Base-by-base conservation (phyloP, 2,888 invertebrate species). In the Cephus nigrinus region DNA sequence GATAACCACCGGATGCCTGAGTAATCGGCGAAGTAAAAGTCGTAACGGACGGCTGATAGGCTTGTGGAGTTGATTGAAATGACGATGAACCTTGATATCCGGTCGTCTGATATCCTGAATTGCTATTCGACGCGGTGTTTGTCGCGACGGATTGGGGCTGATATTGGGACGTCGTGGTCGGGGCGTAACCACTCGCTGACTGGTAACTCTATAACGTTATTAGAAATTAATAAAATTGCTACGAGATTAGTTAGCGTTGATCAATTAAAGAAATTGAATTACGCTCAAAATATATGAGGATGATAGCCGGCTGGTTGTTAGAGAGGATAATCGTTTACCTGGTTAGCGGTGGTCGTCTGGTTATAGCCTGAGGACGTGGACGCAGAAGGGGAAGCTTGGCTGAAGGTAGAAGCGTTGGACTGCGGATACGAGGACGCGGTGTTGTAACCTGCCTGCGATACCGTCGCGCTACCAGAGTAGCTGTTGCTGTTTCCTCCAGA, bases 401-500 rank as follows among this genome's bases (percentile, higher is more conserved):
- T 90, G 84, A 90, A 90, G 71, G 87, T 88, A 76, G 90, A 87
- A 69, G 90, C 86, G 85, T 88, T 90, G 35, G 89, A 88, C 85
- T 90, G 90, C 55, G 88, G 88, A 82, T 90, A 90, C 55, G 89
- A 86, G 12, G 89, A 85, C 15, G 86, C 86, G 11, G 86, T 86
- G 82, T 87, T 91, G 80, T 89, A 91, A 78, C 85, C 88, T 40
- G 90, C 84, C 80, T 91, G 91, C 34, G 89, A 86, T 71, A 89
- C 90, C 12, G 90, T 87, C 15, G 88, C 84, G 30, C 89, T 90
- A 74, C 87, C 84, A n/a, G 91, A 88, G 71, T 90, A 91, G 78
- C 83, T 91, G 76, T 88, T 91, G 32, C 88, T 92, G 79, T 93
- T 93, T 23, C 93, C 93, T 30, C 93, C 93, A 34, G 93, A 90